phyloP scores from a whole-genome alignment of 2,797 vertebrate genomes.

The Salarias fasciatus region DNA sequence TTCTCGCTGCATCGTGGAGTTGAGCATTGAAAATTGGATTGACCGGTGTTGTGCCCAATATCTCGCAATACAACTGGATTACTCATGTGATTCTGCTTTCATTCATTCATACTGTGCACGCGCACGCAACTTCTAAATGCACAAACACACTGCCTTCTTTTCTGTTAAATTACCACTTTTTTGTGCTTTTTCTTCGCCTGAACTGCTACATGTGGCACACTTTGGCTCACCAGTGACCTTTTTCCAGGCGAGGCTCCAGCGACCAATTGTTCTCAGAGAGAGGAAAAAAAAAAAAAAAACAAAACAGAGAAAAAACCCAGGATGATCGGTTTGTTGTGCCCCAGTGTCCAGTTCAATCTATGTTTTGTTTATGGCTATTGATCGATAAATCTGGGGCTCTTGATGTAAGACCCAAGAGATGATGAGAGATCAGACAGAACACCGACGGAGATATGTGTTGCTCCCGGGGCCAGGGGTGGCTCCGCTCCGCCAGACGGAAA shows the following conservation, averaged over 20 bases:
- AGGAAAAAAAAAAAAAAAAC: constrained; percentile 30
- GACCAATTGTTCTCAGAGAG: constrained; percentile 15
- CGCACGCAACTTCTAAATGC: constrained; percentile 21
- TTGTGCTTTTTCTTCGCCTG: constrained; percentile 5
- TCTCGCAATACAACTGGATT: constrained; percentile 66
- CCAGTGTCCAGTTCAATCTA: constrained; percentile 70
- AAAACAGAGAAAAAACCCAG: too few species aligned
- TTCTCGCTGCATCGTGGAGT: constrained; percentile 38
- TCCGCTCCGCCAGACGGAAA: constrained; percentile 18
- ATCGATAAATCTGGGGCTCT: constrained; percentile 73
- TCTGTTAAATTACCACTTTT: constrained; percentile 18
- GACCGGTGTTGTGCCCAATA: constrained; percentile 62
- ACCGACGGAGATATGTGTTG: constrained; percentile 57
- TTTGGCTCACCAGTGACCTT: constrained; percentile 21
- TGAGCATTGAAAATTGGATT: constrained; percentile 62
- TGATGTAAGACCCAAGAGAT: constrained; percentile 68
- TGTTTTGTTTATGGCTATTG: constrained; percentile 76
- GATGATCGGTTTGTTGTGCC: constrained; percentile 53
- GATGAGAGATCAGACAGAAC: constrained; percentile 68
- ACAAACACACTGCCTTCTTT: constrained; percentile 25
- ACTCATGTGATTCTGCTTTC: constrained; percentile 56
- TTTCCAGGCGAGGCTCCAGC: constrained; percentile 10
- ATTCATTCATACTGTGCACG: constrained; percentile 52
- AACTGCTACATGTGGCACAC: constrained; percentile 11
- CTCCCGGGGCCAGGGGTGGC: constrained; percentile 31